Percentiles rank a stretch among this genome's conserved stretches.
phyloP scores from a whole-genome alignment of 2,113 vertebrate genomes.

The Eptesicus fuscus region DNA sequence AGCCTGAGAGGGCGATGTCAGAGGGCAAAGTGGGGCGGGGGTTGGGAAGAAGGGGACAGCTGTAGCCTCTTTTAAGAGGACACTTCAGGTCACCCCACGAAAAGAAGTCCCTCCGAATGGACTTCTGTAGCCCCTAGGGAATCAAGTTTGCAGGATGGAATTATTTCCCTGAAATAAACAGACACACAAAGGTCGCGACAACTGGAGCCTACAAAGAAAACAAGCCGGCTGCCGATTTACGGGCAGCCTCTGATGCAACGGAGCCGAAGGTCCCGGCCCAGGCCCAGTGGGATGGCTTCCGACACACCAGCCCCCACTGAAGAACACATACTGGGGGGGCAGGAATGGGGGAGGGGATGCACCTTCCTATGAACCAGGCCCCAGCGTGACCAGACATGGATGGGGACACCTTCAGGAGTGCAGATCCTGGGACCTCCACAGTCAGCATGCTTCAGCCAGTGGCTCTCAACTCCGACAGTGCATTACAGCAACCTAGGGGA shows the following conservation, averaged over 20 bases:
- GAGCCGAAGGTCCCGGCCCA: not conserved
- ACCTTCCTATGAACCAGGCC: not conserved
- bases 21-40: not conserved
- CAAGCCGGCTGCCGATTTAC: conserved; percentile 32
- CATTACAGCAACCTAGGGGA: not conserved
- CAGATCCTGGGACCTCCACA: not conserved
- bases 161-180: conserved; percentile 68
- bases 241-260: conserved; percentile 13
- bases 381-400: not conserved
- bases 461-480: not conserved
- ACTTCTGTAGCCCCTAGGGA: conserved; percentile 35
- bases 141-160: conserved; percentile 53
- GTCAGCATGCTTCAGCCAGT: fast-evolving
- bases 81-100: conserved; percentile 47
- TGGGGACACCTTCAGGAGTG: not conserved
- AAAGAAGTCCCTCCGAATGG: conserved; percentile 36
- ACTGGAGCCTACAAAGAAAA: conserved; percentile 54
- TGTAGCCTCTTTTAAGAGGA: conserved; percentile 26
- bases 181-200: conserved; percentile 50
- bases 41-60: conserved; percentile 20
- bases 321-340: not conserved
- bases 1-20: not conserved
- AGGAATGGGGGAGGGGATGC: too few species aligned
- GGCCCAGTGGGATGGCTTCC: not conserved
- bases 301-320: not conserved